A percentile compares a stretch with the other conserved stretches of the same genome.
Conservation (phyloP, 1,140 invertebrate genomes). For the Saccostrea echinata region DNA sequence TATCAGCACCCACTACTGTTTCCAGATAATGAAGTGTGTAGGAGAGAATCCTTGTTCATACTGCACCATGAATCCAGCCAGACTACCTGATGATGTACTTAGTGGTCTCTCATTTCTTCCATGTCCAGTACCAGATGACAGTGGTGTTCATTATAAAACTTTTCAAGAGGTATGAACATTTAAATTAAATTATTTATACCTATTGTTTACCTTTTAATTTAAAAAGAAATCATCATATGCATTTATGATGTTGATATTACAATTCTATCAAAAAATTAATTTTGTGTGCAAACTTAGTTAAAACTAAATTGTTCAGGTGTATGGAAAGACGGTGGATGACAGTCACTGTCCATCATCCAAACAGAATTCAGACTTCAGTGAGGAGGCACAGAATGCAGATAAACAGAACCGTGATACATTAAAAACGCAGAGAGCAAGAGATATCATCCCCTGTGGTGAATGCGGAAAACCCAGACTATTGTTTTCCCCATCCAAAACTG, state of each 20-base stretch:
- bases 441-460: constrained; percentile 43
- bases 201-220: background rate
- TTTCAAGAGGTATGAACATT: constrained; percentile 15
- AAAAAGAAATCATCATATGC: background rate
- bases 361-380: constrained; percentile 40
- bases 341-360: constrained; percentile 35
- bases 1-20: background rate
- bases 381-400: constrained; percentile 26
- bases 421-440: constrained; percentile 40
- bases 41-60: constrained; percentile 34
- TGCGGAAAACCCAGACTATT: constrained; percentile 39
- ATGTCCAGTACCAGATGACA: constrained; percentile 33
- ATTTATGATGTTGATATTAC: background rate
- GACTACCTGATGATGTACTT: background rate
- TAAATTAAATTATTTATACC: background rate
- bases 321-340: constrained; percentile 47
- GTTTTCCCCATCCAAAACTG: constrained; percentile 16
- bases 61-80: background rate
- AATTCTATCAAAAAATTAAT: background rate
- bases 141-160: background rate
- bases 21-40: background rate
- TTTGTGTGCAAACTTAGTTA: background rate
- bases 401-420: constrained; percentile 37
- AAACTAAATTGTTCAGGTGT: constrained; percentile 23
- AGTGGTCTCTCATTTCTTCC: background rate